Conservation (phyloP, 64 coral and sea anemone species). For the Dendrophyllia cribrosa region DNA sequence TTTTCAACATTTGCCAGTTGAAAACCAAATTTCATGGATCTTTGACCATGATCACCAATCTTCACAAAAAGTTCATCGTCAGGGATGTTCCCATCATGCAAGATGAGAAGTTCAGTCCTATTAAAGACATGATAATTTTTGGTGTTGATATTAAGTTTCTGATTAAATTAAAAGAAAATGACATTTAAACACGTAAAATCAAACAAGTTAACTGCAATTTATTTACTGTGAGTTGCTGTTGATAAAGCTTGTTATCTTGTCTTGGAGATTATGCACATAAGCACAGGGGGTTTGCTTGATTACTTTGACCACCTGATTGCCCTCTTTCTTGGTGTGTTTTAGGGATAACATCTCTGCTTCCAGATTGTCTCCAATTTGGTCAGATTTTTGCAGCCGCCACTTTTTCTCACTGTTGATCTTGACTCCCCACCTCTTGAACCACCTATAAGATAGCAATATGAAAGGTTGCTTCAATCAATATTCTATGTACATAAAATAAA, state of each 20-base stretch:
- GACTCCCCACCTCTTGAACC: constrained; percentile 69
- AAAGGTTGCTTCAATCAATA: no score
- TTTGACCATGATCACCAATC: constrained; percentile 49
- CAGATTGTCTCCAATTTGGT: constrained; percentile 34
- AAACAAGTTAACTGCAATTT: neutral
- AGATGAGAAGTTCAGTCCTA: constrained; percentile 35
- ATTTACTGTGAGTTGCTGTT: constrained; percentile 14
- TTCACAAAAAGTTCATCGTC: constrained; percentile 41
- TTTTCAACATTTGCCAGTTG: constrained; percentile 60
- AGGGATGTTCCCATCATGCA: constrained; percentile 35
- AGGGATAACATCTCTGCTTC: constrained; percentile 40
- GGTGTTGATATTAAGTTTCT: no score
- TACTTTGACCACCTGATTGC: constrained; percentile 20
- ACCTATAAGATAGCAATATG: no score
- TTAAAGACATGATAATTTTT: neutral
- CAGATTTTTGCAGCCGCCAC: constrained; percentile 26
- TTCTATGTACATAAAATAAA: no score
- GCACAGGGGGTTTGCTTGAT: constrained; percentile 51
- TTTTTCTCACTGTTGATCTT: constrained; percentile 66
- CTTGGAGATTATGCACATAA: constrained; percentile 27
- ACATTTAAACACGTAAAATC: neutral
- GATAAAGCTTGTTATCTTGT: constrained; percentile 16
- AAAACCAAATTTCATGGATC: constrained; percentile 50
- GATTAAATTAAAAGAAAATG: neutral
- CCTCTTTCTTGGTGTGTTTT: constrained; percentile 28